Conservation (phyloP, 2,888 invertebrate genomes). For the Trichopria drosophilae region DNA sequence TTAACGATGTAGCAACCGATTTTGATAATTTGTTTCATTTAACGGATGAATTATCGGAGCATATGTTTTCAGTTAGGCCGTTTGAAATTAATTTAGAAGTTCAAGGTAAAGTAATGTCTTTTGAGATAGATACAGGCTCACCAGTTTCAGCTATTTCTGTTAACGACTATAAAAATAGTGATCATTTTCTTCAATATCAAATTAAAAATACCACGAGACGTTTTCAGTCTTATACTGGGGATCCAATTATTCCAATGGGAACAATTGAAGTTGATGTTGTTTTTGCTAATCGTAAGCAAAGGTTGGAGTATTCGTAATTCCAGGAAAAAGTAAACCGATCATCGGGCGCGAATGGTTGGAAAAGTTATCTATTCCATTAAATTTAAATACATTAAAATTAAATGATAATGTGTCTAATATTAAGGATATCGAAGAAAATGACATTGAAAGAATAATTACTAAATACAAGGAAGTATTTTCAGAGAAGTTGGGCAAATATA, state of each 20-base stretch:
- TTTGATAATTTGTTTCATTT: slow-evolving; percentile 6
- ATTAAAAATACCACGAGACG: slow-evolving; percentile 1
- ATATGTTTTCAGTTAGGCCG: background rate
- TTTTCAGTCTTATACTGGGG: slow-evolving; percentile 24
- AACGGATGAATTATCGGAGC: no score
- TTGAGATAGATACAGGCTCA: slow-evolving; percentile 30
- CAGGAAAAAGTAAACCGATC: slow-evolving; percentile 24
- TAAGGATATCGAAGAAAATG: background rate
- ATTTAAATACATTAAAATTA: no score
- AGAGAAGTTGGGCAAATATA: slow-evolving; percentile 23
- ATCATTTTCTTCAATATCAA: background rate
- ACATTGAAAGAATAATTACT: background rate
- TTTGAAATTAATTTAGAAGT: slow-evolving; percentile 4
- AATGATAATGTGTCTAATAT: background rate
- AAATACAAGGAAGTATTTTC: slow-evolving; percentile 17
- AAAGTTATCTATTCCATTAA: slow-evolving; percentile 10
- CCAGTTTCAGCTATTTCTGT: slow-evolving; percentile 25
- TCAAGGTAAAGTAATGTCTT: slow-evolving; percentile 5
- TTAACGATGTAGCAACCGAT: slow-evolving; percentile 1
- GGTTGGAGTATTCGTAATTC: slow-evolving; percentile 24
- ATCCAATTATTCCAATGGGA: slow-evolving; percentile 18
- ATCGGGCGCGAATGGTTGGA: slow-evolving; percentile 28
- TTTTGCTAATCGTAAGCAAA: background rate
- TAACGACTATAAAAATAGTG: no score
- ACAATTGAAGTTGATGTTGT: slow-evolving; percentile 5